A percentile compares a stretch with the other conserved stretches of the same genome.
Evolutionary conservation across 1,140 invertebrate genomes (phyloP).

Genomic region (Zaprionus kolodkinae): DNA sequence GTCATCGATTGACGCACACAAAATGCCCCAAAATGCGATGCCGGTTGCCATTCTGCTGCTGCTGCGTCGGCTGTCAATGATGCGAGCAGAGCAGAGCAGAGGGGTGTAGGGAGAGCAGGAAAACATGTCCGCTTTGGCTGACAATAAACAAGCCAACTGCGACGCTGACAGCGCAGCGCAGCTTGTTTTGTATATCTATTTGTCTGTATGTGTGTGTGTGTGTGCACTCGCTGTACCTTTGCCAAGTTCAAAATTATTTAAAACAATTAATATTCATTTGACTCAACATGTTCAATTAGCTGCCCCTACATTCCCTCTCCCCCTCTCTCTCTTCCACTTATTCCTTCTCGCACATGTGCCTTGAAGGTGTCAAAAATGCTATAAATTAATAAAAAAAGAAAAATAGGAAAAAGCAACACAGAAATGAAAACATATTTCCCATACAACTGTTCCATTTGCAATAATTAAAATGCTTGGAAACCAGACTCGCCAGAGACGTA

Average conservation of each 20-base stretch:
- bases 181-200: background rate
- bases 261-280: constrained; percentile 82
- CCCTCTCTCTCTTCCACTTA: background rate
- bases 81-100: constrained; percentile 26
- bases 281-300: constrained; percentile 66
- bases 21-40: constrained; percentile 50
- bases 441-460: constrained; percentile 30
- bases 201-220: constrained; percentile 19
- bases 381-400: constrained; percentile 73
- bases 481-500: constrained; percentile 1
- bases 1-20: constrained; percentile 67
- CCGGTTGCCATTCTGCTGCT: background rate
- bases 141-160: constrained; percentile 64
- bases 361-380: constrained; percentile 73
- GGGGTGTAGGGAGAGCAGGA: constrained; percentile 8
- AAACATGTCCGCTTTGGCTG: constrained; percentile 36
- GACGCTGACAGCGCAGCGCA: constrained; percentile 14
- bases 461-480: constrained; percentile 32
- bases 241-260: constrained; percentile 83
- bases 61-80: constrained; percentile 42
- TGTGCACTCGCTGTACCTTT: constrained; percentile 46
- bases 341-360: background rate
- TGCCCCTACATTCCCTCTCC: constrained; percentile 17
- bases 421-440: constrained; percentile 11
- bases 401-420: constrained; percentile 28